phyloP scores from a whole-genome alignment of 1,140 invertebrate species.

The Drosophila arawakana region DNA sequence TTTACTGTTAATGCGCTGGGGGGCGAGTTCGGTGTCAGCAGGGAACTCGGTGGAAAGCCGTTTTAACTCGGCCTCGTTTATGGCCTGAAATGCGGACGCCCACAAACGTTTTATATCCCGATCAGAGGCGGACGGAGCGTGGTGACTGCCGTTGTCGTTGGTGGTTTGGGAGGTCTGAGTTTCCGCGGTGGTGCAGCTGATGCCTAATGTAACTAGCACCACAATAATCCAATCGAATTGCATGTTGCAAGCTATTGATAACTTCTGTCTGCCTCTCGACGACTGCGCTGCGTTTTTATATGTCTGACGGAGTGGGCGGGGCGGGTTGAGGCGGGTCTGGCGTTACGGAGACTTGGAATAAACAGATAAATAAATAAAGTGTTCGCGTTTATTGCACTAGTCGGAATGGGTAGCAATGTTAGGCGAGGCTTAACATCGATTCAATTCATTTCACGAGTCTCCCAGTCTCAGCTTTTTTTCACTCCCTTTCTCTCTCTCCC shows the following conservation, averaged over 20 bases:
- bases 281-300: conserved; percentile 31
- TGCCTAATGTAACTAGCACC: conserved; percentile 1
- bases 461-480: background rate
- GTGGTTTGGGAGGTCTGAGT: too few species aligned
- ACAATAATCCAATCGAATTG: conserved; percentile 37
- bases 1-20: conserved; percentile 58
- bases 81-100: conserved; percentile 34
- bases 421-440: conserved; percentile 51
- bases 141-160: background rate
- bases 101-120: conserved; percentile 23
- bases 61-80: conserved; percentile 55
- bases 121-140: background rate
- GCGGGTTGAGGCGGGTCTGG: too few species aligned
- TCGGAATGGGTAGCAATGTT: conserved; percentile 31
- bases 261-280: conserved; percentile 36
- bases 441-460: conserved; percentile 29
- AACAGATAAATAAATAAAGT: conserved; percentile 58
- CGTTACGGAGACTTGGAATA: conserved; percentile 4
- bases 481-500: background rate
- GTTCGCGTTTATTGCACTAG: conserved; percentile 31
- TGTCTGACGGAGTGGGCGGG: background rate
- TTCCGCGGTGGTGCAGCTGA: conserved; percentile 2
- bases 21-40: background rate
- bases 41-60: background rate
- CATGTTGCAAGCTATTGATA: conserved; percentile 36